Conservation (phyloP, 2,113 vertebrate species). For the Leiothrix lutea region DNA sequence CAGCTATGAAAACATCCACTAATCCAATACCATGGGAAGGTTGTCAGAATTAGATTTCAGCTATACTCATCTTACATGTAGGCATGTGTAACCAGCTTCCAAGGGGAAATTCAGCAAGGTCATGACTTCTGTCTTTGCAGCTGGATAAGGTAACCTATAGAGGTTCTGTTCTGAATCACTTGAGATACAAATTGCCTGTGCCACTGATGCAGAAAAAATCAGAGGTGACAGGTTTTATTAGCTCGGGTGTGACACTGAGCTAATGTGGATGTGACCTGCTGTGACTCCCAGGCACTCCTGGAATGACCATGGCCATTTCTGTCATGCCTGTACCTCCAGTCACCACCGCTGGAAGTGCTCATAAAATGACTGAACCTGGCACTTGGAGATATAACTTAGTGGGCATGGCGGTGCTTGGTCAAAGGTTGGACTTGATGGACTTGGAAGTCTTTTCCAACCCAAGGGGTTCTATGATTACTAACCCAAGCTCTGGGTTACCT, state of each 20-base stretch:
- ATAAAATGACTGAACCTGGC: not conserved
- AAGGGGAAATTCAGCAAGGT: not conserved
- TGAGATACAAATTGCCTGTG: not conserved
- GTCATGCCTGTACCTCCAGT: not conserved
- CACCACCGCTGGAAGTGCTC: not conserved
- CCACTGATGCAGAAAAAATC: not conserved
- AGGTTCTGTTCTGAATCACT: not conserved
- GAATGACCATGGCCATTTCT: not conserved
- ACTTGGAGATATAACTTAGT: fast-evolving
- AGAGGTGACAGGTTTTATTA: not conserved
- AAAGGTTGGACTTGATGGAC: not conserved
- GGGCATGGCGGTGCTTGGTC: not conserved
- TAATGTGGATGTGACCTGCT: not conserved
- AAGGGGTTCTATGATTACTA: not conserved
- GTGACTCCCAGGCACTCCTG: fast-evolving
- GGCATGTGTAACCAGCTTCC: not conserved
- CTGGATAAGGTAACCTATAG: not conserved
- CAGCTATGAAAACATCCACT: not conserved
- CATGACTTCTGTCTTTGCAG: not conserved
- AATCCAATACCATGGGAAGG: not conserved
- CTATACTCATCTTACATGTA: not conserved
- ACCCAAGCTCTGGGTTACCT: not conserved
- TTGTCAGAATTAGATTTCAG: not conserved
- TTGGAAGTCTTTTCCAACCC: not conserved
- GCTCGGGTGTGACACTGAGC: not conserved